Base-by-base conservation (phyloP, 2,113 vertebrate species). In the Eleginops maclovinus region DNA sequence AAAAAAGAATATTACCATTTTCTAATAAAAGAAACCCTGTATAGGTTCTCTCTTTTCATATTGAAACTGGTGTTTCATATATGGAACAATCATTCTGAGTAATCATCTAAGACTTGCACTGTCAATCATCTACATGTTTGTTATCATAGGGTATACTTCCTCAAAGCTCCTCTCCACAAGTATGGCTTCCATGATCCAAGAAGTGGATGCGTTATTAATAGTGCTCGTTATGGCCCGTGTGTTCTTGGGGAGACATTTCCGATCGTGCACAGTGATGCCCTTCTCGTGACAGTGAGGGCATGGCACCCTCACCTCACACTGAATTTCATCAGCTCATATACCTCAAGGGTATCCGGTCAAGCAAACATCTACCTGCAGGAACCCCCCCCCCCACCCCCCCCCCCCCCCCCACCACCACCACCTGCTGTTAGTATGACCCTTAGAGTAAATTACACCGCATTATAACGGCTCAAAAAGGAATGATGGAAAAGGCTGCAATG, bases 181-280 rank as follows among this genome's bases (percentile, higher is more conserved):
- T 40, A n/a, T 72, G 58, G 46, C 21, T 61, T 9, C 21, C 24
- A 64, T 68, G 61, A 87, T 58, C 60, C 21, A 2, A 69, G 70
- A 60, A 31, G 63, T 68, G 55, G 51, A 31, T 12, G 41, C 51
- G 63, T 61, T 77, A 75, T 78, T 86, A 83, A 82, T 26, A 62
- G 74, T 31, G 28, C 74, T 79, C 31, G 7, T 87, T 69, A 71
- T 51, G 50, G 50, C 10, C 43, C 44, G 59, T 55, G 31, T 53
- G 54, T 56, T 88, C 67, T 75, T 56, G 43, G 11, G 41, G 26
- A 79, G 66, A 81, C 69, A 63, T 83, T 84, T 81, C 77, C 4
- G 77, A 85, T 69, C 41, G 71, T 53, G 49, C 46, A 54, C 10
- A 13, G 49, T 12, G 63, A 36, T n/a, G 46, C 43, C 46, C 47